A percentile compares a stretch with the other conserved stretches of the same genome.
Evolutionary conservation across 2,113 vertebrate genomes (phyloP).

Genomic region (Lepisosteus osseus): DNA sequence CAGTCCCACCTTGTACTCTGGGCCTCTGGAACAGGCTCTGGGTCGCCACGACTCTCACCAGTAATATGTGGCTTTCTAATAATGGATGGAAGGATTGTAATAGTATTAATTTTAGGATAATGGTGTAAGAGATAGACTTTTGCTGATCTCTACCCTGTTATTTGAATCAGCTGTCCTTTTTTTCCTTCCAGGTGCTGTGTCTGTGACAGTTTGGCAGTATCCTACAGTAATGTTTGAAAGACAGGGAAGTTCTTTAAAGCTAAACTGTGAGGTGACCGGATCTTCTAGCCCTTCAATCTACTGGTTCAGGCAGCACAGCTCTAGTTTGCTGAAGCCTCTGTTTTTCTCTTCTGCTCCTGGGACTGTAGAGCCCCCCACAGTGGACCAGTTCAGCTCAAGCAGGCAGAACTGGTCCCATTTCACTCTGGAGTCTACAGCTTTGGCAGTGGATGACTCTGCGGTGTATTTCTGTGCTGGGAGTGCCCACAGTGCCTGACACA

Average conservation of each 20-base stretch:
- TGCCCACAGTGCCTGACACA: neutral
- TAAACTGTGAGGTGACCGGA: neutral
- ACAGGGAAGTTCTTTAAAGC: neutral
- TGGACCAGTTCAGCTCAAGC: neutral
- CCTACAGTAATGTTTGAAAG: neutral
- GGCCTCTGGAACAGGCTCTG: too few relatives aligned
- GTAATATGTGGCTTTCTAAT: too few relatives aligned
- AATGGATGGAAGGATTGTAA: too few relatives aligned
- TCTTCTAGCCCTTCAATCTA: neutral
- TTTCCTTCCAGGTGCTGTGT: neutral
- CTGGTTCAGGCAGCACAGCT: neutral
- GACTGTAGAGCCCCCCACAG: neutral
- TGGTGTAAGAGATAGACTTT: too few relatives aligned
- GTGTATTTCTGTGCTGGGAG: conserved; percentile 7
- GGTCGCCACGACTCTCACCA: too few relatives aligned
- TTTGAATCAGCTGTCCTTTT: neutral
- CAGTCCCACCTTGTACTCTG: too few relatives aligned
- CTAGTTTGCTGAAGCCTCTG: neutral
- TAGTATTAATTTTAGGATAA: too few relatives aligned
- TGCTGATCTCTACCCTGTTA: too few relatives aligned
- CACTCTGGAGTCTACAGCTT: neutral
- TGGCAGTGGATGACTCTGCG: neutral
- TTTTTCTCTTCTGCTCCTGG: neutral
- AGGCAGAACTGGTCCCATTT: neutral
- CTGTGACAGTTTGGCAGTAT: neutral